phyloP scores from a whole-genome alignment of 1,140 invertebrate species.

The Drosophila punjabiensis region DNA sequence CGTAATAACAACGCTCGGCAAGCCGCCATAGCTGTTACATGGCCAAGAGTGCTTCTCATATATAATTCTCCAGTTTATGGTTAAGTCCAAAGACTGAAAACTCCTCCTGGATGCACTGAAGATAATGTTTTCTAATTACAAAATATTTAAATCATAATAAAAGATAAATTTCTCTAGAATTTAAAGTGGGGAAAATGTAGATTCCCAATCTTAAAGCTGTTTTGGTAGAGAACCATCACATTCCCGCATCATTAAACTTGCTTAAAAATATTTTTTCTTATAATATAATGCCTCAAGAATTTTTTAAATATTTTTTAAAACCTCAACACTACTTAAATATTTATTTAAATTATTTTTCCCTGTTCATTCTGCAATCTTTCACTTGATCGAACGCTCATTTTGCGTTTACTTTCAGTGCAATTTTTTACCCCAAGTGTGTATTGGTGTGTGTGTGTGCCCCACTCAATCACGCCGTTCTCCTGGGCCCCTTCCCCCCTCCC shows the following conservation, averaged over 20 bases:
- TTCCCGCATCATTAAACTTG: neutral
- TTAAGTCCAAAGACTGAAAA: slow-evolving; percentile 8
- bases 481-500: neutral
- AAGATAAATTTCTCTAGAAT: too few relatives aligned
- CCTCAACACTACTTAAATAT: neutral
- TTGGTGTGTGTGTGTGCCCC: slow-evolving; percentile 41
- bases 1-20: slow-evolving; percentile 67
- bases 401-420: slow-evolving; percentile 73
- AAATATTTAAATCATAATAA: neutral
- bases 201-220: too few relatives aligned
- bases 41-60: slow-evolving; percentile 48
- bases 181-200: neutral
- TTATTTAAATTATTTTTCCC: neutral
- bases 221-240: neutral
- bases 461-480: slow-evolving; percentile 59
- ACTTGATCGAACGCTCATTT: slow-evolving; percentile 78
- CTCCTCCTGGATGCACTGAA: slow-evolving; percentile 20
- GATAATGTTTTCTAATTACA: neutral
- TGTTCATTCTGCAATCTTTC: slow-evolving; percentile 45
- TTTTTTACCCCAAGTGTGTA: slow-evolving; percentile 40
- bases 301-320: neutral
- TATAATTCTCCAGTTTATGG: slow-evolving; percentile 75
- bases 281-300: too few relatives aligned
- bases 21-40: slow-evolving; percentile 77
- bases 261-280: neutral